Conservation (phyloP, 2,888 invertebrate species). For the Drosophila merina region DNA sequence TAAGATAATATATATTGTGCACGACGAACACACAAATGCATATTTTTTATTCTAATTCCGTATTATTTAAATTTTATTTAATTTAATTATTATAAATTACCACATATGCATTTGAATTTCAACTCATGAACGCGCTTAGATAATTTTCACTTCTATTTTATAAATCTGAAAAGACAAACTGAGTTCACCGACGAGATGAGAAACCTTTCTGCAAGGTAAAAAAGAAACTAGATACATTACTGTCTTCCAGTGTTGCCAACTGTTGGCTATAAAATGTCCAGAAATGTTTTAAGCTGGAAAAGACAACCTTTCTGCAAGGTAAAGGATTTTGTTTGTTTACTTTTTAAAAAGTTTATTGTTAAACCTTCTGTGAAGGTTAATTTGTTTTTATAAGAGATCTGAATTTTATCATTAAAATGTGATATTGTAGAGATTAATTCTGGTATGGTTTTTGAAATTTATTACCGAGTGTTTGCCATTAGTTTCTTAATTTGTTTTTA, state of each 20-base stretch:
- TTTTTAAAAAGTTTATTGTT: not conserved
- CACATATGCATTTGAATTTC: conserved; percentile 13
- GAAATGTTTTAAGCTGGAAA: conserved; percentile 15
- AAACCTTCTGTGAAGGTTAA: not conserved
- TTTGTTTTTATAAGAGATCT: too few species aligned
- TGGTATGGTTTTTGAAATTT: too few species aligned
- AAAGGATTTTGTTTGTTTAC: not conserved
- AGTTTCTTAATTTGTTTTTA: too few species aligned
- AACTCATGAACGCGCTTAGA: not conserved
- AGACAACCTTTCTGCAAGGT: not conserved
- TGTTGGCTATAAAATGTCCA: not conserved
- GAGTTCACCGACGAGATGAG: conserved; percentile 19
- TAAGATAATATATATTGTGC: not conserved
- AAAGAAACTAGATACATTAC: conserved; percentile 38
- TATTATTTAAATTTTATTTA: too few species aligned
- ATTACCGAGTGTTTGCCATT: too few species aligned
- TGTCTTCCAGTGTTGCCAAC: conserved; percentile 30
- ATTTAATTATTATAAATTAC: not conserved
- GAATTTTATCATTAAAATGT: too few species aligned
- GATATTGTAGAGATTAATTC: too few species aligned
- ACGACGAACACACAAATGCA: not conserved
- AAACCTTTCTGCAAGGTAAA: conserved; percentile 37
- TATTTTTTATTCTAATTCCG: too few species aligned
- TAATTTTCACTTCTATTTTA: conserved; percentile 23
- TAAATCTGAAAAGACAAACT: conserved; percentile 1